Base-by-base conservation (phyloP, 2,888 invertebrate genomes). In the Heliconius charithonia region DNA sequence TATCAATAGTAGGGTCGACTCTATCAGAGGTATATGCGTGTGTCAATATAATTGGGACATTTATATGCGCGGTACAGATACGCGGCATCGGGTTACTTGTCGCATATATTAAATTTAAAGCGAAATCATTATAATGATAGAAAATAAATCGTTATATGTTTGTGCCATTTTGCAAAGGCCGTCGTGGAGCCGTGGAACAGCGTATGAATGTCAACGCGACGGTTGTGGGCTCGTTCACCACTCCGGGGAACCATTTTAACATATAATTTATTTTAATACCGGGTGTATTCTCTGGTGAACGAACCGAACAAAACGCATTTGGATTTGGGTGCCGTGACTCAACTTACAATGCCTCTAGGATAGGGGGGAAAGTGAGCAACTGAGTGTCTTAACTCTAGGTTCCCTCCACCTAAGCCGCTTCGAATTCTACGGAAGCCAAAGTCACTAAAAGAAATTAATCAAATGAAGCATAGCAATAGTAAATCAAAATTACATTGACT, bases 31-130 rank as follows among this genome's bases (percentile, higher is more conserved):
- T 81, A 81, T 45, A 45, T 75, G 80, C 74, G 62, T 73, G 32
- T 70, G 72, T 66, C 77, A 65, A 25, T 76, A 32, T 83, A 83
- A 83, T 83, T 69, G 77, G 79, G 74, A 79, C 82, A 83, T 83
- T 83, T 69, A 79, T 83, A 83, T 82, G 82, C 83, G 72, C 77
- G 79, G 78, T 78, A 69, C 59, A 77, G 62, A 67, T 75, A 62
- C 59, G 51, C 25, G 71, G 80, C 79, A 77, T 81, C 76, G 72
- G 76, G 81, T 81, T 80, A 81, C 81, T 71, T 51, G 74, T 51
- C 65, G 78, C 71, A 80, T 81, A 81, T 73, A 75, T 81, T 77
- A 80, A 75, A 41, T 77, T 79, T 79, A 69, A 71, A 70, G 67
- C n/a, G 29, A 77, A 71, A 27, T n/a, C n/a, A 79, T 75, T 66